Evolutionary conservation across 2,888 invertebrate species (phyloP), one percentile per base, ranked within the genome.

Genomic region (Clistopyga incitator): DNA sequence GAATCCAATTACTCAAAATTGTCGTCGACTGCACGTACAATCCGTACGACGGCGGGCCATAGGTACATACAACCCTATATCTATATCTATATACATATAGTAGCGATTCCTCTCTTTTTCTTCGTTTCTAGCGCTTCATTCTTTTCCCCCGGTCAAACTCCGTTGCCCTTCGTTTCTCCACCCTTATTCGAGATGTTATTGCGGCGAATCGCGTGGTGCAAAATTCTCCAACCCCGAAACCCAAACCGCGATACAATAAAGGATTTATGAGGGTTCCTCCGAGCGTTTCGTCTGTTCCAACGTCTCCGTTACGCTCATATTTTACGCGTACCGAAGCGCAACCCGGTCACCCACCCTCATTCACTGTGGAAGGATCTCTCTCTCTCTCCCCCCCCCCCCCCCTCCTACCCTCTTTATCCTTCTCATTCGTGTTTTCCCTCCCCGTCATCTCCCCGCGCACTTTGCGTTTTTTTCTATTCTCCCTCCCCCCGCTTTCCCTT

Each of bases 1-100:
- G 75, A 81, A 85, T 85, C 85, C 85, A 84, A 84, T 85, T 84
- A 85, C 85, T 85, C 85, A 85, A 85, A 84, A 85, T 85, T 84
- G 85, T 83, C 85, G 82, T 84, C 81, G 70, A 50, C 50, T 29
- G 68, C 64, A 64, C 79, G 76, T 77, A 45, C 76, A 75, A 64
- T 64, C 70, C 47, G 42, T 50, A 74, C 74, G 70, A 70, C 54
- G 70, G 45, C 34, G 42, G 42, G 23, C 38, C 13, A 54, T n/a
- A 23, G 6, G 34, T 70, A 56, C 68, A 47, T n/a, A 54, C 34
- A 29, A 75, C n/a, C n/a, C n/a, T n/a, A n/a, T n/a, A n/a, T n/a
- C n/a, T n/a, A n/a, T n/a, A n/a, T n/a, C n/a, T 18, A 29, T 65
- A 54, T 76, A 20, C 11, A 56, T 15, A 56, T 45, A 64, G 78